These are phyloP conservation scores for Cylloceria caligata DNA, from an alignment of 2,888 invertebrate species.

Conservation along the genomic window DNA sequence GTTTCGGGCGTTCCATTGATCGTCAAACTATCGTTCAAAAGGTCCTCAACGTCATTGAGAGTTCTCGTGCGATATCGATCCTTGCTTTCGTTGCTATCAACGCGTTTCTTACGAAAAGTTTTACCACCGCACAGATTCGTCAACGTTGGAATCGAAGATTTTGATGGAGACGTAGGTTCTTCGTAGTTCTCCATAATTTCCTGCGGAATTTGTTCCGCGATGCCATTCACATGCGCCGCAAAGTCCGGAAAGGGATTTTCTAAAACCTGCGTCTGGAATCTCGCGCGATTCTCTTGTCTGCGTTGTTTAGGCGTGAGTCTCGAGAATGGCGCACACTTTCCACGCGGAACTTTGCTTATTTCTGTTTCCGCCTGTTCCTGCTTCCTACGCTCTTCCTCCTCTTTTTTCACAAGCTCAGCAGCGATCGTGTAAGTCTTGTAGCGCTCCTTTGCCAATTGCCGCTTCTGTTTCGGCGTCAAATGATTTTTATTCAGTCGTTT, in stretches of 20 bases:
- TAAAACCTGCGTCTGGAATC: slow-evolving; percentile 89
- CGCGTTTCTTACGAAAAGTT: slow-evolving; percentile 70
- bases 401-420: slow-evolving; percentile 86
- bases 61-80: slow-evolving; percentile 92
- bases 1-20: not conserved
- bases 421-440: slow-evolving; percentile 94
- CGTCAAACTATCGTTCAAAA: slow-evolving; percentile 15
- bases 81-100: slow-evolving; percentile 86
- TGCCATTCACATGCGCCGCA: slow-evolving; percentile 23
- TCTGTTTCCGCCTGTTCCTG: slow-evolving; percentile 62
- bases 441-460: slow-evolving; percentile 91
- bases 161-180: slow-evolving; percentile 83
- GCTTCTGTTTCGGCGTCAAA: slow-evolving; percentile 92
- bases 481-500: slow-evolving; percentile 84
- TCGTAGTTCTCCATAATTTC: slow-evolving; percentile 82
- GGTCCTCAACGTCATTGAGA: slow-evolving; percentile 84
- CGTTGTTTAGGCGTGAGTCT: slow-evolving; percentile 88
- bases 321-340: slow-evolving; percentile 78
- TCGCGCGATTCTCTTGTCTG: slow-evolving; percentile 88
- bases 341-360: slow-evolving; percentile 70
- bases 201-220: slow-evolving; percentile 6
- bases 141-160: slow-evolving; percentile 77
- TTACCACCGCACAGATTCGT: slow-evolving; percentile 73
- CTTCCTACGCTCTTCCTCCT: slow-evolving; percentile 79
- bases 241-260: slow-evolving; percentile 80